phyloP scores from a whole-genome alignment of 92 coral and sea anemone species.

The Hydrozoanthus gracilis region DNA sequence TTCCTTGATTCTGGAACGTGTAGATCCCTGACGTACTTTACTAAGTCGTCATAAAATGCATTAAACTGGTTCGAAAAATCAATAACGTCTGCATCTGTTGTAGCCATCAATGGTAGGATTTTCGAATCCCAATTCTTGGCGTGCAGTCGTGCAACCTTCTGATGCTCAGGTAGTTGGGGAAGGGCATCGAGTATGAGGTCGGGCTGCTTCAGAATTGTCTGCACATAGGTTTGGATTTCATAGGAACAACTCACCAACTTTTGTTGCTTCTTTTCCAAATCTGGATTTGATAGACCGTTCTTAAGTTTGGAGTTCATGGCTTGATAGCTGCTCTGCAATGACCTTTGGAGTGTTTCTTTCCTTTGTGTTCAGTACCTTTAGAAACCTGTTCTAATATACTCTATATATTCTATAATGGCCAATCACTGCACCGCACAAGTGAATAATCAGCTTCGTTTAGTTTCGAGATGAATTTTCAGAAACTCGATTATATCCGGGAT shows the following conservation, averaged over 20 bases:
- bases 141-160: constrained; percentile 33
- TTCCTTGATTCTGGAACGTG: too few species aligned
- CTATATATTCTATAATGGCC: too few species aligned
- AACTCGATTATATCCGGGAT: not conserved
- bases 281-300: constrained; percentile 8
- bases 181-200: constrained; percentile 42
- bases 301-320: constrained; percentile 31
- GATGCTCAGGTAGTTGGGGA: constrained; percentile 33
- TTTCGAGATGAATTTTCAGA: not conserved
- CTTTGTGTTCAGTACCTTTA: not conserved
- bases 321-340: not conserved
- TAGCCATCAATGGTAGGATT: constrained; percentile 30
- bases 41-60: too few species aligned
- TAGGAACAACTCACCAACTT: not conserved
- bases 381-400: not conserved
- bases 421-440: not conserved
- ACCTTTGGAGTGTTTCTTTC: not conserved
- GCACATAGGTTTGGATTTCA: constrained; percentile 37
- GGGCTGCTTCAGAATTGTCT: constrained; percentile 27
- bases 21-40: too few species aligned
- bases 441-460: too few species aligned
- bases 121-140: constrained; percentile 21
- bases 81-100: constrained; percentile 43
- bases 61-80: constrained; percentile 42
- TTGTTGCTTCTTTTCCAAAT: not conserved